Percentiles rank a stretch among this genome's conserved stretches.
These are phyloP conservation scores for Tinea trinotella DNA, from an alignment of 2,888 invertebrate species.

Conservation along the genomic window DNA sequence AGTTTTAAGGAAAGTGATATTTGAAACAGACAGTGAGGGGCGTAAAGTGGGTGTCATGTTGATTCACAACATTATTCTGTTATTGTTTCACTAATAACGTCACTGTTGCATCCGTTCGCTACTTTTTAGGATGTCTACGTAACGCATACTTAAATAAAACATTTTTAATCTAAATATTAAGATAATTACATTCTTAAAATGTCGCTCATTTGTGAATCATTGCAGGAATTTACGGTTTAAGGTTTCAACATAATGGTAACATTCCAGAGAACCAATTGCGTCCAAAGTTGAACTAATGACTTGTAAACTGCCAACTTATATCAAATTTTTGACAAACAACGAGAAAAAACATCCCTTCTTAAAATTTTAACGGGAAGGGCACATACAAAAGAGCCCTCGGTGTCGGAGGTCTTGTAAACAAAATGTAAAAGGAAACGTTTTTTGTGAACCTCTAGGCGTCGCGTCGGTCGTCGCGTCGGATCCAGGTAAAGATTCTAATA, in stretches of 20 bases:
- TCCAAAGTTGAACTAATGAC: neutral
- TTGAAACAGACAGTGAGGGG: slow-evolving; percentile 3
- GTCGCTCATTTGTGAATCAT: no score
- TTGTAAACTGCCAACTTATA: slow-evolving; percentile 8
- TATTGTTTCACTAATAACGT: slow-evolving; percentile 4
- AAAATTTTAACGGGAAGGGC: slow-evolving; percentile 27
- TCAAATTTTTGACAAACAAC: slow-evolving; percentile 30
- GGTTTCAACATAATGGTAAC: neutral
- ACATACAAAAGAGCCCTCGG: slow-evolving; percentile 47
- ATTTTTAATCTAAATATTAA: neutral
- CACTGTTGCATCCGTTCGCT: slow-evolving; percentile 8
- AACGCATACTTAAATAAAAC: neutral
- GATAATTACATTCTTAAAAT: no score
- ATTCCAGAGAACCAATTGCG: neutral
- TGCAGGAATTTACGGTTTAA: neutral
- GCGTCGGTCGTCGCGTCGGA: slow-evolving; percentile 35
- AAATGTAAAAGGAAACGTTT: slow-evolving; percentile 60
- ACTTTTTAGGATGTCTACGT: slow-evolving; percentile 9
- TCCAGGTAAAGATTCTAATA: slow-evolving; percentile 45
- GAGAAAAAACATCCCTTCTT: slow-evolving; percentile 48
- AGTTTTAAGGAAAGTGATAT: neutral
- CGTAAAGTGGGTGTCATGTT: slow-evolving; percentile 16
- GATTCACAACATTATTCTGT: neutral
- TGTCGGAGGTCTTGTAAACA: slow-evolving; percentile 69
- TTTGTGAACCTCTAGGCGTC: slow-evolving; percentile 41